These are phyloP conservation scores for Thelaira solivaga DNA, from an alignment of 2,888 invertebrate genomes.

Conservation along the genomic window DNA sequence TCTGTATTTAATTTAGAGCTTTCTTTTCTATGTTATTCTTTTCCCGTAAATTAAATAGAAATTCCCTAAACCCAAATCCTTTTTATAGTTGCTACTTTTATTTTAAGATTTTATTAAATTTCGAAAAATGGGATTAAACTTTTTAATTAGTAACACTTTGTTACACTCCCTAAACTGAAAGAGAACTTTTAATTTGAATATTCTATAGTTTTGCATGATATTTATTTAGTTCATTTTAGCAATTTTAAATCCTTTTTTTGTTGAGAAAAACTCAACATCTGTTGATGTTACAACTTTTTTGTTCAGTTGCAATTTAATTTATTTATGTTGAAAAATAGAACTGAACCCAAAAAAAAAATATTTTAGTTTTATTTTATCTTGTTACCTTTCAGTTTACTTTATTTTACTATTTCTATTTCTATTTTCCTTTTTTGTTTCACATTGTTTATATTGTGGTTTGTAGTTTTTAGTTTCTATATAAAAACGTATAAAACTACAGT, in stretches of 20 bases:
- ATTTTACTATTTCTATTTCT: neutral
- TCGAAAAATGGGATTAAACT: neutral
- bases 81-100: too few relatives aligned
- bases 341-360: neutral
- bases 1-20: too few relatives aligned
- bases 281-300: conserved; percentile 18
- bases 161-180: neutral
- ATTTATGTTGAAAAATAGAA: neutral
- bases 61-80: too few relatives aligned
- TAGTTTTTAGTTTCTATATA: conserved; percentile 16
- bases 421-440: too few relatives aligned
- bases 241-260: neutral
- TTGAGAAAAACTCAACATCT: conserved; percentile 4
- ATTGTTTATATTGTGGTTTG: conserved; percentile 44
- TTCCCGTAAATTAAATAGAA: too few relatives aligned
- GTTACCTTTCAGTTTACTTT: neutral
- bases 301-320: conserved; percentile 1
- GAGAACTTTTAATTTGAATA: neutral
- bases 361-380: conserved; percentile 19
- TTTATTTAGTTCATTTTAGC: neutral
- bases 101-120: neutral
- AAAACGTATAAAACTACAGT: neutral
- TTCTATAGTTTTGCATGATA: neutral
- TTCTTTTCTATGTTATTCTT: too few relatives aligned
- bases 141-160: conserved; percentile 33